Percentiles rank a stretch among this genome's conserved stretches.
phyloP scores from a whole-genome alignment of 2,888 invertebrate genomes.

The Drosophila kanekoi region DNA sequence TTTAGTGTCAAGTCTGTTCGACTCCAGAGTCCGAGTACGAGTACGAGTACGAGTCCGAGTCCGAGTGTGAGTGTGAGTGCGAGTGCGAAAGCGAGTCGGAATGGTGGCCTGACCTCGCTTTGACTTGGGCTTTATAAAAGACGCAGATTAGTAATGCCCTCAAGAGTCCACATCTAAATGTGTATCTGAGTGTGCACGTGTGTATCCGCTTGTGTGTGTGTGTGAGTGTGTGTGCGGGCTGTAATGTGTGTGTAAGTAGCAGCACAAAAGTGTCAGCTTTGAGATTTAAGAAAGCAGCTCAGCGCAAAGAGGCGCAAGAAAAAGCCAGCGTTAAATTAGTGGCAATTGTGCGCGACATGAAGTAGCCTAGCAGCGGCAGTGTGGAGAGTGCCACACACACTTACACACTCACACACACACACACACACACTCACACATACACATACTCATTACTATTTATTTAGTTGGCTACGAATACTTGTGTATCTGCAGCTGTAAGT shows the following conservation, averaged over 20 bases:
- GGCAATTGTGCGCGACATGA: conserved; percentile 79
- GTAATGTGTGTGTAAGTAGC: conserved; percentile 76
- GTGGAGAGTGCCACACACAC: conserved; percentile 38
- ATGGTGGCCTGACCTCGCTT: conserved; percentile 71
- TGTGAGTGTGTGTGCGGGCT: conserved; percentile 24
- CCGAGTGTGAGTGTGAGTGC: conserved; percentile 17
- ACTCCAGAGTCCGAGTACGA: conserved; percentile 29
- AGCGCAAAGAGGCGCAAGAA: conserved; percentile 55
- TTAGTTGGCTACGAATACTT: conserved; percentile 56
- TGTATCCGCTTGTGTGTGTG: conserved; percentile 15
- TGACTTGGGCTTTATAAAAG: conserved; percentile 76
- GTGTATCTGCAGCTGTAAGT: conserved; percentile 24
- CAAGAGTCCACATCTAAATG: conserved; percentile 52
- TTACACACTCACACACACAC: conserved; percentile 7
- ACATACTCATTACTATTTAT: conserved; percentile 63
- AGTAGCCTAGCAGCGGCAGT: conserved; percentile 55
- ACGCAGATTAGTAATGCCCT: conserved; percentile 80
- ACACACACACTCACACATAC: conserved; percentile 5
- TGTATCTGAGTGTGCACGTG: conserved; percentile 22
- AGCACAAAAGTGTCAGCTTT: conserved; percentile 80
- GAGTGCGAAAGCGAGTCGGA: conserved; percentile 10
- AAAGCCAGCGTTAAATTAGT: conserved; percentile 76
- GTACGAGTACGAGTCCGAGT: conserved; percentile 17
- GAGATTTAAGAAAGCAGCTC: conserved; percentile 75
- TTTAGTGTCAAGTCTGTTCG: conserved; percentile 55